These are phyloP conservation scores for Eurytemora carolleeae DNA, from an alignment of 1,140 invertebrate species.

Conservation along the genomic window DNA sequence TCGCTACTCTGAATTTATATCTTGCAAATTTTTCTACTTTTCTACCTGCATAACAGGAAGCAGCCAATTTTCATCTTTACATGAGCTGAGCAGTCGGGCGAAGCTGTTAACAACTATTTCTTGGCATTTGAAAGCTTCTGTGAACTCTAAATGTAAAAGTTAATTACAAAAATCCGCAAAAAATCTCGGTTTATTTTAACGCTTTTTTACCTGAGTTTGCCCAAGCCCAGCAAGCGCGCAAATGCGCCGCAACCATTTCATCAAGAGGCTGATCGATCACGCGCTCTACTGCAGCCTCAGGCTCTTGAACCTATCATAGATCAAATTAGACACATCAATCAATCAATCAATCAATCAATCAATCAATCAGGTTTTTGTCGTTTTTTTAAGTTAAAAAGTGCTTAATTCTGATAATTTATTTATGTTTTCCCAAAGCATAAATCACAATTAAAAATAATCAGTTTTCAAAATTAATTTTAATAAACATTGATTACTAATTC, in stretches of 20 bases:
- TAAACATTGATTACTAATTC: too few species aligned
- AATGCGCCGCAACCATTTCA: constrained; percentile 54
- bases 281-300: constrained; percentile 45
- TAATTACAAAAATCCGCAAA: constrained; percentile 4
- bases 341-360: too few species aligned
- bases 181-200: background rate
- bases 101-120: constrained; percentile 51
- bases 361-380: too few species aligned
- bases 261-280: constrained; percentile 49
- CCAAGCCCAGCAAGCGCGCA: constrained; percentile 23
- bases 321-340: too few species aligned
- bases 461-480: too few species aligned
- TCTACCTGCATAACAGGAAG: constrained; percentile 60
- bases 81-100: constrained; percentile 57
- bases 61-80: constrained; percentile 92
- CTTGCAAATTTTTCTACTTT: too few species aligned
- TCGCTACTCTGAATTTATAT: too few species aligned
- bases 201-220: constrained; percentile 19
- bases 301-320: constrained; percentile 39
- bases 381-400: too few species aligned
- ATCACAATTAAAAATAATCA: too few species aligned
- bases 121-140: constrained; percentile 57
- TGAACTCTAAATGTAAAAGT: constrained; percentile 32
- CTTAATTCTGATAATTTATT: too few species aligned
- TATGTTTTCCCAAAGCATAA: too few species aligned